Evolutionary conservation across 2,113 vertebrate genomes (phyloP), one percentile per base, ranked within the genome.

Genomic region (Crotalus viridis): DNA sequence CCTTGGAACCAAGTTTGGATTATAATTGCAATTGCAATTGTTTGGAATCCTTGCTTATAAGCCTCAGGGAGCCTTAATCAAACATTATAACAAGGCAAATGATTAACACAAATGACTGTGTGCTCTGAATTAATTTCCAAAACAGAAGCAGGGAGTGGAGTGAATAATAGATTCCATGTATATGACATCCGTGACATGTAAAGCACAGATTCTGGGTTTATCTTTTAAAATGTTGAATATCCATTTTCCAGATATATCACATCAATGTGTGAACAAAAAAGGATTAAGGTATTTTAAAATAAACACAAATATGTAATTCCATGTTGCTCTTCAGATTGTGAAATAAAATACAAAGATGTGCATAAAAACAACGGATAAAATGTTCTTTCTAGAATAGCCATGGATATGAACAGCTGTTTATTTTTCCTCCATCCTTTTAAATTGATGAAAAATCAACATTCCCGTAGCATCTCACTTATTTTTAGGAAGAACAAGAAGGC

Each of bases 11-110:
- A 39, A 74, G 26, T 33, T 33, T 81, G 91, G 88, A 57, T 85
- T 85, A 89, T 85, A 85, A 89, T 24, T 81, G 39, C 56, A 89
- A 57, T 85, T 51, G 87, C 87, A 85, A 26, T 57, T 89, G 92
- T 88, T 92, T 89, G 92, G 87, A 43, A 48, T 89, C 57, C 64
- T 89, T 85, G 61, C 39, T 85, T 92, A 85, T 26, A 89, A 89
- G 87, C 87, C 54, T 89, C 61, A 85, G 61, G 64, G 88, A 92
- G 26, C 52, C 3, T 56, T 89, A 56, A 81, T 57, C 51, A 81
- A 92, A 46, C 24, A 85, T 92, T 85, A 51, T 43, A 86, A 74
- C 61, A 46, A 89, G 26, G 59, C 87, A 56, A 21, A 21, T 85
- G 81, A 51, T 89, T 48, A 54, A 26, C 26, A 28, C 92, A 85